Conservation (phyloP, 1,140 invertebrate species). For the Zaprionus taronus region DNA sequence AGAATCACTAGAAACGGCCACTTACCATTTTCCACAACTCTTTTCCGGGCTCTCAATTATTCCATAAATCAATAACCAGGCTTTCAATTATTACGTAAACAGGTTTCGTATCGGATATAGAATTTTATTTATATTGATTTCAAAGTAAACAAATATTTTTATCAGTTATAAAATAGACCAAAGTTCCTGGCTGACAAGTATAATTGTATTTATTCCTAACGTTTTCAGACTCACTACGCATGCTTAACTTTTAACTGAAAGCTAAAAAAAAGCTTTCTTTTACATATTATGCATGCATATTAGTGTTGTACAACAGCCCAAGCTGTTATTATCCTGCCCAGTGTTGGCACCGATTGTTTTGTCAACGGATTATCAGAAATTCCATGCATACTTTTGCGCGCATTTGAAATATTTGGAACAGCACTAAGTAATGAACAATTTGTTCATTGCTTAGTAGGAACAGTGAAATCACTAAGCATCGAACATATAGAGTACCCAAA, state of each 20-base stretch:
- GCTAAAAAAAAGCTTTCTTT: neutral
- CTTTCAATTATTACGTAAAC: conserved; percentile 14
- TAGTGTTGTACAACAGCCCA: neutral
- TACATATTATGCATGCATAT: neutral
- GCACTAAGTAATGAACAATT: too few relatives aligned
- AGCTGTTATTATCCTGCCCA: neutral
- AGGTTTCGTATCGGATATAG: conserved; percentile 2
- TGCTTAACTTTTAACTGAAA: conserved; percentile 39
- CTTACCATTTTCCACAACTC: conserved; percentile 64
- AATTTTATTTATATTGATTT: conserved; percentile 33
- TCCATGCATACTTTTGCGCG: neutral
- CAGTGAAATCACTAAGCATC: too few relatives aligned
- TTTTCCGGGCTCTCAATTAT: conserved; percentile 23
- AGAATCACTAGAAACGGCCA: conserved; percentile 3
- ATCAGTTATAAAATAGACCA: conserved; percentile 66
- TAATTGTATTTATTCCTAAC: conserved; percentile 78
- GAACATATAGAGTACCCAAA: too few relatives aligned
- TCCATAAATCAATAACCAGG: conserved; percentile 25
- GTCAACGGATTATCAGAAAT: neutral
- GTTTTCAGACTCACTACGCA: conserved; percentile 61
- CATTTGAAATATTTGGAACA: neutral
- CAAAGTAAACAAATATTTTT: conserved; percentile 36
- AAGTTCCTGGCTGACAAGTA: conserved; percentile 63
- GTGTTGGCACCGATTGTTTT: neutral
- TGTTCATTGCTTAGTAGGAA: too few relatives aligned